phyloP scores from a whole-genome alignment of 2,888 invertebrate species.

The Hypomecis atomaria region DNA sequence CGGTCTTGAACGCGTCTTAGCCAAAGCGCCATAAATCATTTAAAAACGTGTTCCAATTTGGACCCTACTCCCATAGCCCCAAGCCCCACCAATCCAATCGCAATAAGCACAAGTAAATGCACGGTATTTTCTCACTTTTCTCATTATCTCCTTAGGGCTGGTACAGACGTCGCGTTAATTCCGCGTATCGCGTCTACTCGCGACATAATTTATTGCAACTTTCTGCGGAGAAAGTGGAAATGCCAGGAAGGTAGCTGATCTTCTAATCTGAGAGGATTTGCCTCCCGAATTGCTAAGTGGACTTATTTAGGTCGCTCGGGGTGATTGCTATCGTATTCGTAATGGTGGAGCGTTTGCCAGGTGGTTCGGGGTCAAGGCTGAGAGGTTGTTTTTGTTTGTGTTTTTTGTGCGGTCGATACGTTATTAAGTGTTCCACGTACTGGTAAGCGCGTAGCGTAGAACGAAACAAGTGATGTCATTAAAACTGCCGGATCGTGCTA shows the following conservation, averaged over 20 bases:
- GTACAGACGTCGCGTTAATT: conserved; percentile 37
- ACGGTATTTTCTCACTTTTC: conserved; percentile 35
- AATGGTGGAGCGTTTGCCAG: neutral
- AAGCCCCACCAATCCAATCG: conserved; percentile 26
- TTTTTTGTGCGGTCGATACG: neutral
- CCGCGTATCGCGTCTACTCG: conserved; percentile 37
- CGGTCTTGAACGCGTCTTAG: neutral
- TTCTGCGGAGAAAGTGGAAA: conserved; percentile 33
- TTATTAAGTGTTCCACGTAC: too few relatives aligned
- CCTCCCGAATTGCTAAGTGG: conserved; percentile 33
- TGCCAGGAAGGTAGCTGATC: conserved; percentile 19
- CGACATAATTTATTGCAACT: conserved; percentile 39
- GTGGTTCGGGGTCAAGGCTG: conserved; percentile 3
- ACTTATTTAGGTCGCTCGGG: conserved; percentile 27
- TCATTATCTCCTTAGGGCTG: conserved; percentile 37
- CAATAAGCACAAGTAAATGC: conserved; percentile 32
- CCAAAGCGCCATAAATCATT: neutral
- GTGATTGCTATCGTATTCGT: conserved; percentile 22
- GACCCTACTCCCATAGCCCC: conserved; percentile 8
- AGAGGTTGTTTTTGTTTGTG: neutral
- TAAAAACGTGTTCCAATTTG: conserved; percentile 1
- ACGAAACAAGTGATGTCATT: too few relatives aligned
- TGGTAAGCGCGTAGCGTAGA: too few relatives aligned
- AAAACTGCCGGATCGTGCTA: too few relatives aligned
- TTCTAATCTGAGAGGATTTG: conserved; percentile 31